Percentiles rank a stretch among this genome's conserved stretches.
Conservation (phyloP, 2,888 invertebrate genomes). For the Cremastinae sp. region DNA sequence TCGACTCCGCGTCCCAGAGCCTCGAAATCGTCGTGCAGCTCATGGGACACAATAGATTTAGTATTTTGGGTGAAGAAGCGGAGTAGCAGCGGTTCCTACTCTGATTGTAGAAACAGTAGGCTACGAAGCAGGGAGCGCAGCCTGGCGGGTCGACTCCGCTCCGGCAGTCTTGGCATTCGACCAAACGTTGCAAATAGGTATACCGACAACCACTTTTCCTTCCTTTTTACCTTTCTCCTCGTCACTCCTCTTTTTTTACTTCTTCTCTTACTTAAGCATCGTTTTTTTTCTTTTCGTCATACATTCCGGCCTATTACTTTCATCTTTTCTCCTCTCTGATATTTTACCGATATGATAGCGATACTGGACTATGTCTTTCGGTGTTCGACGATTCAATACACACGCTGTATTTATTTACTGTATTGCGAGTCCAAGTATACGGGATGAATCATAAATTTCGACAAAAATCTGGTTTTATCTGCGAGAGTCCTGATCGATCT, state of each 20-base stretch:
- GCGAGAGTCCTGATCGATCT: too few species aligned
- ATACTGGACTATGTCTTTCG: conserved; percentile 41
- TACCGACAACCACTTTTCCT: conserved; percentile 54
- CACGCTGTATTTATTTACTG: neutral
- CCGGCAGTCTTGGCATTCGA: conserved; percentile 76
- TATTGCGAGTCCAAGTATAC: neutral
- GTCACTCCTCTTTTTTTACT: neutral
- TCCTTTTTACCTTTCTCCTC: conserved; percentile 1
- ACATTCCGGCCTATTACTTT: neutral
- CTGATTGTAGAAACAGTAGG: conserved; percentile 71
- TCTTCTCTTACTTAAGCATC: conserved; percentile 24
- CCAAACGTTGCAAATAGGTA: conserved; percentile 77
- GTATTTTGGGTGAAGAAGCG: conserved; percentile 74
- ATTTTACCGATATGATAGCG: conserved; percentile 53
- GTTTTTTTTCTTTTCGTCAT: neutral
- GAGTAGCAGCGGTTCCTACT: conserved; percentile 72
- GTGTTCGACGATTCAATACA: neutral
- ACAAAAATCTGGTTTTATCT: neutral
- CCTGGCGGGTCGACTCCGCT: conserved; percentile 39
- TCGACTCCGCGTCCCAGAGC: conserved; percentile 6
- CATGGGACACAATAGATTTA: conserved; percentile 76
- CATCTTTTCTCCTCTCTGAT: neutral
- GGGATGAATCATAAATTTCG: neutral
- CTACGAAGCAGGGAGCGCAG: neutral
- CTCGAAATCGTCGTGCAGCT: conserved; percentile 31